Evolutionary conservation across 2,113 vertebrate genomes (phyloP).

Genomic region (Coryphaenoides rupestris): DNA sequence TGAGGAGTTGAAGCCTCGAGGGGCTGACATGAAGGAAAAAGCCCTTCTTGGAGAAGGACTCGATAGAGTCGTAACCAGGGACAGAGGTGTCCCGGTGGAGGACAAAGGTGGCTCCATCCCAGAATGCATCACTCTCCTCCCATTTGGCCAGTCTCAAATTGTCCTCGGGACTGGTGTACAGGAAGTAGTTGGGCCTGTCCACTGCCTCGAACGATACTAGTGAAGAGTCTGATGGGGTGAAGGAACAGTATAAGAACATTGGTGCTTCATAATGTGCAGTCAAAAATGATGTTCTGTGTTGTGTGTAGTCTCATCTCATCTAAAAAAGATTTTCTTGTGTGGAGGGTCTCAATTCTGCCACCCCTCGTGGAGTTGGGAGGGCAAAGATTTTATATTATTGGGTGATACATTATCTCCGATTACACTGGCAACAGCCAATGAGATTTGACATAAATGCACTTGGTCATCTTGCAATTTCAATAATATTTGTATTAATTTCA

Average conservation of each 20-base stretch:
- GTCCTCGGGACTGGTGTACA: constrained; percentile 68
- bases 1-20: constrained; percentile 72
- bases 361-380: too few species aligned
- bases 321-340: too few species aligned
- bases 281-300: not conserved
- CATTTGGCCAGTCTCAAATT: constrained; percentile 82
- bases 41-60: constrained; percentile 82
- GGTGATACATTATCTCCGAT: too few species aligned
- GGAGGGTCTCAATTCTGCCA: too few species aligned
- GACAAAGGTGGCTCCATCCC: constrained; percentile 81
- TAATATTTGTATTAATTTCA: too few species aligned
- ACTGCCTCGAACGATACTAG: constrained; percentile 86
- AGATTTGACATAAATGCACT: too few species aligned
- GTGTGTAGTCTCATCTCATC: too few species aligned
- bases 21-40: constrained; percentile 78
- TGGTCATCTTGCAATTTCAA: too few species aligned
- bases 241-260: not conserved
- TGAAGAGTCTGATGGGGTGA: constrained; percentile 75
- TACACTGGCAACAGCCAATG: too few species aligned
- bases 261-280: not conserved
- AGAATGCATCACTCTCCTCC: constrained; percentile 75
- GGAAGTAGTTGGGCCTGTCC: constrained; percentile 90
- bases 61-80: constrained; percentile 84
- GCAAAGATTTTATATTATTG: too few species aligned
- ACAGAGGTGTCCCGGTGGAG: constrained; percentile 86